Evolutionary conservation across 2,797 vertebrate genomes (phyloP), one percentile per base, ranked within the genome.

Genomic region (Spatula clypeata): DNA sequence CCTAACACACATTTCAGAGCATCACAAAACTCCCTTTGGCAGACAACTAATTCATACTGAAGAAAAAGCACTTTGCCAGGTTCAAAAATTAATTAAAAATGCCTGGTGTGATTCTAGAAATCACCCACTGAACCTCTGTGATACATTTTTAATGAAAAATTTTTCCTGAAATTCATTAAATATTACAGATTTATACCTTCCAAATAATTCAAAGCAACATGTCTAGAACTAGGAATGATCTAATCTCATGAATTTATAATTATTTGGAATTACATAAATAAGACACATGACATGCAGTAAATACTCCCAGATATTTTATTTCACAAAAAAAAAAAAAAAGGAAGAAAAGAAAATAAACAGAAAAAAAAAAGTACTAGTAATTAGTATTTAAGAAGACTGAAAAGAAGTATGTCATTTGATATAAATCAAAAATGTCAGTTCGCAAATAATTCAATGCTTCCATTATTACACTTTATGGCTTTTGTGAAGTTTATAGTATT

Each of bases 161-260:
- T 69, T 34, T 45, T 88, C 51, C 45, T 75, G 74, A 91, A 93
- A 94, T 80, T 80, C 40, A 67, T 90, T 93, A 87, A 18, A 69
- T 79, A 38, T 82, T 86, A 81, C 81, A 87, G 74, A 83, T 91
- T 96, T 88, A 81, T 86, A 81, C 38, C 66, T 89, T 90, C 45
- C 80, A 93, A 82, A 77, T 94, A 96, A 96, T 95, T 97, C 86
- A 95, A 94, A 93, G n/a, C 42, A 94, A 44, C 66, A 82, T 84
- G 75, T 88, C 80, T 77, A 92, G 80, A 94, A 88, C 61, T 34
- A 83, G 60, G 36, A 88, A 84, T 75, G 67, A 73, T 90, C 80
- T 60, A 88, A 80, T 92, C n/a, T 57, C 57, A 70, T 79, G 88
- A 88, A 84, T 18, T 82, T 61, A 93, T 95, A 96, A 91, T 92